phyloP scores from a whole-genome alignment of 2,888 invertebrate genomes.

The Phaedon cochleariae region DNA sequence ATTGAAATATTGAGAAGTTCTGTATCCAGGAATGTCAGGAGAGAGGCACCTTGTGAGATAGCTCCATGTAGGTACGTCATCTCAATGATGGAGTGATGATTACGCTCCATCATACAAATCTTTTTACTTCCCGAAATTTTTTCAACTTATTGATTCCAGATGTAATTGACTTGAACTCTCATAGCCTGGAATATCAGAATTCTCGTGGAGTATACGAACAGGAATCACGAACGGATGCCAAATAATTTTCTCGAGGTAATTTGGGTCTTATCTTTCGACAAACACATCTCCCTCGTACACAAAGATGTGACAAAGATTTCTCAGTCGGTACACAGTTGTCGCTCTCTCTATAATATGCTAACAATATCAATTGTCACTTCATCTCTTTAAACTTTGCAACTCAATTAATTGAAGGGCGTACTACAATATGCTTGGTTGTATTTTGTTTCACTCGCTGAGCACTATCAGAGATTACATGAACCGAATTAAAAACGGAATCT shows the following conservation, averaged over 20 bases:
- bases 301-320: slow-evolving; percentile 47
- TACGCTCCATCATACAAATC: too few relatives aligned
- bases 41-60: too few relatives aligned
- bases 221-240: slow-evolving; percentile 46
- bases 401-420: slow-evolving; percentile 45
- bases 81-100: too few relatives aligned
- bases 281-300: slow-evolving; percentile 53
- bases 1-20: too few relatives aligned
- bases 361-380: slow-evolving; percentile 53
- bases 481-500: background rate
- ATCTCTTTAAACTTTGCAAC: slow-evolving; percentile 37
- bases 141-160: too few relatives aligned
- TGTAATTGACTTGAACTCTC: too few relatives aligned
- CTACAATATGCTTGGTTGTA: slow-evolving; percentile 21
- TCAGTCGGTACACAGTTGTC: slow-evolving; percentile 47
- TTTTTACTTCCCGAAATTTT: too few relatives aligned
- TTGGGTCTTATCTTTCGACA: slow-evolving; percentile 59
- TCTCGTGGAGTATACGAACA: background rate
- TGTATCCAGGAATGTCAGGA: too few relatives aligned
- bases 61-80: too few relatives aligned
- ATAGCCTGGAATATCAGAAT: too few relatives aligned
- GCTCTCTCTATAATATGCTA: slow-evolving; percentile 52
- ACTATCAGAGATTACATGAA: background rate
- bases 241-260: slow-evolving; percentile 59
- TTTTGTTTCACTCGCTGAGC: slow-evolving; percentile 21